A percentile compares a stretch with the other conserved stretches of the same genome.
These are phyloP conservation scores for Poicephalus meyeri DNA, from an alignment of 2,113 vertebrate genomes.

Conservation along the genomic window DNA sequence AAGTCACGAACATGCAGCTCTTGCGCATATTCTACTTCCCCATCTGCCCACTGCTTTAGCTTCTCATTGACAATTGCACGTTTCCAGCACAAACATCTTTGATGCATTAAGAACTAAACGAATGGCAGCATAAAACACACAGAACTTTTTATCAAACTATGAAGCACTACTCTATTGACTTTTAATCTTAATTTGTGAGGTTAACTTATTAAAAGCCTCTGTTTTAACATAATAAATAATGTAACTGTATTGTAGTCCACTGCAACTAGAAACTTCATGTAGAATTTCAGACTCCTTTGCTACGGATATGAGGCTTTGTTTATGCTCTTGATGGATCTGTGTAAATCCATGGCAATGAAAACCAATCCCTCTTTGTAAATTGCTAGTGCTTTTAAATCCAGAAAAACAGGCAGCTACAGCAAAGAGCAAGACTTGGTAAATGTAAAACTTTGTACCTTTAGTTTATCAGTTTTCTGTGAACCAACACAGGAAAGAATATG, in stretches of 20 bases:
- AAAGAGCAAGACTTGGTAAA: background rate
- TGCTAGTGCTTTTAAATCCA: background rate
- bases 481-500: background rate
- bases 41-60: background rate
- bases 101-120: background rate
- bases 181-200: slow-evolving; percentile 18
- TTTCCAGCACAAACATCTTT: slow-evolving; percentile 16
- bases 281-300: background rate
- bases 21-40: background rate
- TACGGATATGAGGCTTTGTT: background rate
- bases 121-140: background rate
- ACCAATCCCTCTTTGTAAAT: background rate
- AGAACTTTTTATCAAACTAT: slow-evolving; percentile 20
- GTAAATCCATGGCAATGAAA: background rate
- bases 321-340: background rate
- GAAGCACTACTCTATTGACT: background rate
- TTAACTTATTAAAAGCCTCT: background rate
- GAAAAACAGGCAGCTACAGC: background rate
- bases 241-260: background rate
- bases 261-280: background rate
- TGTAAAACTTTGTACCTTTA: background rate
- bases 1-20: background rate
- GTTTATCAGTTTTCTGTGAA: background rate
- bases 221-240: slow-evolving; percentile 12
- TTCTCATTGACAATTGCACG: background rate